A percentile compares a stretch with the other conserved stretches of the same genome.
These are phyloP conservation scores for Agapostemon virescens DNA, from an alignment of 2,888 invertebrate species.

Conservation along the genomic window DNA sequence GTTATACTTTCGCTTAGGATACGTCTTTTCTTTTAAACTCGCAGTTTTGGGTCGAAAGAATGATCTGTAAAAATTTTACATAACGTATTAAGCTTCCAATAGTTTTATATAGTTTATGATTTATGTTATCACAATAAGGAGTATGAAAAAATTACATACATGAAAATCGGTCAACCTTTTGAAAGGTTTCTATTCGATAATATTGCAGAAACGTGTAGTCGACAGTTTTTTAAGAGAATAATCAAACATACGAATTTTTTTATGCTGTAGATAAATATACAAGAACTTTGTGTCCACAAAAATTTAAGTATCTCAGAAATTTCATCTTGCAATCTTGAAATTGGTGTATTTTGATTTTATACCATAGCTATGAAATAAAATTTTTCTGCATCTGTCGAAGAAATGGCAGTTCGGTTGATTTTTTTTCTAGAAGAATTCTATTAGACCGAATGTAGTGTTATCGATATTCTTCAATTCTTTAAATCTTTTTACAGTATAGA, in stretches of 20 bases:
- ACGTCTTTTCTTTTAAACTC: conserved; percentile 22
- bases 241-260: neutral
- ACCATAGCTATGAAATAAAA: neutral
- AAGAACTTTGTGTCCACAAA: neutral
- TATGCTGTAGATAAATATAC: too few species aligned
- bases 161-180: neutral
- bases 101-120: too few species aligned
- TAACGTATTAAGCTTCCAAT: neutral
- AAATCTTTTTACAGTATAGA: too few species aligned
- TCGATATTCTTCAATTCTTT: too few species aligned
- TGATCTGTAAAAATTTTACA: neutral
- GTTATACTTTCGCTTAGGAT: conserved; percentile 41
- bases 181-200: neutral
- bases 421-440: too few species aligned
- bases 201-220: neutral
- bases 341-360: neutral
- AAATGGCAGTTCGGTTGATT: too few species aligned
- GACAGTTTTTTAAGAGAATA: neutral
- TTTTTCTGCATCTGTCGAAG: neutral
- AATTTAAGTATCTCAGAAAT: neutral
- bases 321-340: neutral
- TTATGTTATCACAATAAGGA: too few species aligned
- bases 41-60: neutral
- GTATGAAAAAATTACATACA: neutral
- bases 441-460: too few species aligned